A percentile compares a stretch with the other conserved stretches of the same genome.
These are phyloP conservation scores for Paguma larvata DNA, from an alignment of 2,797 vertebrate species.

Conservation along the genomic window DNA sequence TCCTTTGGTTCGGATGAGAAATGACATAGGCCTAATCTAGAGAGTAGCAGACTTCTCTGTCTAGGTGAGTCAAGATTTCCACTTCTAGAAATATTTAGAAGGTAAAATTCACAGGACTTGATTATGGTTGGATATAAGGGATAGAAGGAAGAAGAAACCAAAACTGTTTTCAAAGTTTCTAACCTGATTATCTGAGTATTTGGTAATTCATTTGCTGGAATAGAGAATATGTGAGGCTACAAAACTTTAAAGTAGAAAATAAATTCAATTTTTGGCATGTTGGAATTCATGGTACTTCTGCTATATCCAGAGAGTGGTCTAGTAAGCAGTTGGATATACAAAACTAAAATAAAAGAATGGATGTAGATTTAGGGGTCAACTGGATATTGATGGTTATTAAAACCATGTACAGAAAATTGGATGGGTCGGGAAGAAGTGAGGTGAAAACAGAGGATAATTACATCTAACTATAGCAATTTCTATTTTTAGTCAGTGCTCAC, in stretches of 20 bases:
- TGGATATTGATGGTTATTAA: background rate
- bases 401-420: background rate
- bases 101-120: background rate
- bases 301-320: background rate
- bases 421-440: background rate
- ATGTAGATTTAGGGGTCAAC: background rate
- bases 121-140: background rate
- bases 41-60: background rate
- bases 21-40: background rate
- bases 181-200: background rate
- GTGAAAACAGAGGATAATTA: background rate
- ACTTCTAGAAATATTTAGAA: slow-evolving; percentile 4
- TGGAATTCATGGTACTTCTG: background rate
- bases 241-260: background rate
- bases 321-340: background rate
- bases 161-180: background rate
- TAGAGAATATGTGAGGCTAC: background rate
- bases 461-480: background rate
- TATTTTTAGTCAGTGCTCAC: background rate
- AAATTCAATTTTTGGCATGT: background rate
- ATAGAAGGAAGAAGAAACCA: background rate
- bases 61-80: background rate
- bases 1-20: background rate
- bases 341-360: background rate
- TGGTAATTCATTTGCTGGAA: background rate